Base-by-base conservation (phyloP, 2,797 vertebrate species). In the Staurois parvus region DNA sequence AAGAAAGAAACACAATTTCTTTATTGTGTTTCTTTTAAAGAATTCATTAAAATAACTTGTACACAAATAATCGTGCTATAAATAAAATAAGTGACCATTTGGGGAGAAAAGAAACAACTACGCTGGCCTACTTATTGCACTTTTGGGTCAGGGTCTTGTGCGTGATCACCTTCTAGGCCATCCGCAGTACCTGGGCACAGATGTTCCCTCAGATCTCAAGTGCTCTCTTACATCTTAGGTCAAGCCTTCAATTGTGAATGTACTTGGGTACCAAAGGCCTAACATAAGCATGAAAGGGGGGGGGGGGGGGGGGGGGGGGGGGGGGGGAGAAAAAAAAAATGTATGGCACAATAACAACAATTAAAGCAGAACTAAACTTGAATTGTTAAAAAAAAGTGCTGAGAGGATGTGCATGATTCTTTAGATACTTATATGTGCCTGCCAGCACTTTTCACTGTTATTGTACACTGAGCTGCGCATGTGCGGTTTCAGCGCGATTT, bases 71-170 rank as follows among this genome's bases (percentile, higher is more conserved):
- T 40, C 10, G 21, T 70, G 17, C 29, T 70, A 34, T 70, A 32
- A 70, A 70, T 70, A 64, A 64, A 64, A 24, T n/a, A n/a, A 62
- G 59, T 62, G 59, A 62, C 59, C 59, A 11, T 26, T 24, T n/a
- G 59, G n/a, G 19, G 89, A 92, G 84, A 92, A 91, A 93, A 89
- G 90, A 42, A 48, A 48, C 15, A 91, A 93, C 88, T 90, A 68
- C 8, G n/a, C 56, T 89, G 90, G 92, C 91, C 93, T 92, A 92
- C 88, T 90, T 91, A 93, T 94, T 93, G 92, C 92, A 92, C 34
- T 68, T n/a, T 93, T 91, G 91, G 91, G 92, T 82, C 88, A 92
- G 94, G 93, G 93, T 94, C 91, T 93, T 93, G 93, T 89, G 91
- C 92, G 83, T 89, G 90, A 6, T 90, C 32, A 32, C 94, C 91